Conservation (phyloP, 2,888 invertebrate genomes). For the Papilio elwesi region DNA sequence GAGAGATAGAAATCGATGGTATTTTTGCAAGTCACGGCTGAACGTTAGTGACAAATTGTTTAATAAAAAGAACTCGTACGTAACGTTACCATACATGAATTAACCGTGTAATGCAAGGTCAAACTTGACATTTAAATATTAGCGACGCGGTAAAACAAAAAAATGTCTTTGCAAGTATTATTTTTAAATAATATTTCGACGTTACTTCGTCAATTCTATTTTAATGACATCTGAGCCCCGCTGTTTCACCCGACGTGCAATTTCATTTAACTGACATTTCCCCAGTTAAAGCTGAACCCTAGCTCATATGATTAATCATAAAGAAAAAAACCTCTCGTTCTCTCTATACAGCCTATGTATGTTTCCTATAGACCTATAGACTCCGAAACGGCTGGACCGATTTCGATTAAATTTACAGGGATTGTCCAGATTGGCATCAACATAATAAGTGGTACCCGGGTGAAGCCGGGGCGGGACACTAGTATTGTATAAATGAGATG, state of each 20-base stretch:
- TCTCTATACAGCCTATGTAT: too few species aligned
- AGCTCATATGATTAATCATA: too few species aligned
- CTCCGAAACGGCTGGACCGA: too few species aligned
- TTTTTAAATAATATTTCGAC: not conserved
- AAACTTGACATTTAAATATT: not conserved
- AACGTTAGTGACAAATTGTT: not conserved
- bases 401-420: too few species aligned
- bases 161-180: not conserved
- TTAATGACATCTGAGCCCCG: not conserved
- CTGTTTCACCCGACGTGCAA: too few species aligned
- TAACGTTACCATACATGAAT: not conserved
- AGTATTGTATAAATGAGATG: too few species aligned
- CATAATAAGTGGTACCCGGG: too few species aligned
- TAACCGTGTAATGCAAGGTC: not conserved
- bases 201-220: not conserved
- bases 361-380: too few species aligned
- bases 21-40: conserved; percentile 3
- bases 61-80: not conserved
- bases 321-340: too few species aligned
- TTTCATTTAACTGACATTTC: not conserved
- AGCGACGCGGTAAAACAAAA: not conserved
- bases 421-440: too few species aligned
- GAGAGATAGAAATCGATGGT: not conserved
- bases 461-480: too few species aligned
- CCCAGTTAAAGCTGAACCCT: too few species aligned